Evolutionary conservation across 2,888 invertebrate genomes (phyloP).

Genomic region (Julus scandinavius): DNA sequence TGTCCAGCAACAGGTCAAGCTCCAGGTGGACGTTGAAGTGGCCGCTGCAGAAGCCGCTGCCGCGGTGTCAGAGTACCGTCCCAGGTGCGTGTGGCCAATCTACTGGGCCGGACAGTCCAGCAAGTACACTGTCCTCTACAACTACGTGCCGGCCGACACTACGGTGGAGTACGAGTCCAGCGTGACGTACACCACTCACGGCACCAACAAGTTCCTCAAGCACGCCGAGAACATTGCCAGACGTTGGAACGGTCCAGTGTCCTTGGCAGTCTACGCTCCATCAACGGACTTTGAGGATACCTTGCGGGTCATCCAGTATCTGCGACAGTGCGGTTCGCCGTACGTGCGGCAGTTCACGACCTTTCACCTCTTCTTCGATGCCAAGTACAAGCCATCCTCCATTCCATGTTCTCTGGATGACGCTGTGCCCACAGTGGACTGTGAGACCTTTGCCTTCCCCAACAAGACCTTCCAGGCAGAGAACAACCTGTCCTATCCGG

Average conservation of each 20-base stretch:
- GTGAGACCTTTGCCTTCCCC: background rate
- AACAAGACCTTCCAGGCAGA: conserved; percentile 72
- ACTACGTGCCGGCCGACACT: conserved; percentile 77
- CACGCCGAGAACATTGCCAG: conserved; percentile 86
- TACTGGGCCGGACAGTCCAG: conserved; percentile 73
- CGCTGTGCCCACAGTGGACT: background rate
- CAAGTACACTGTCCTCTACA: conserved; percentile 89
- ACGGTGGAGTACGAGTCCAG: conserved; percentile 80
- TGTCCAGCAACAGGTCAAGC: conserved; percentile 52
- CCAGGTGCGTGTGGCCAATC: conserved; percentile 50
- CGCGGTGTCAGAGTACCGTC: background rate
- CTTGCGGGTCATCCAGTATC: conserved; percentile 81
- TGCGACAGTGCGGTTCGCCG: conserved; percentile 78
- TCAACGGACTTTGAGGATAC: conserved; percentile 83
- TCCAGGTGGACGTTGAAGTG: background rate
- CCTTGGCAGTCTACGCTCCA: conserved; percentile 87
- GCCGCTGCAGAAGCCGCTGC: background rate
- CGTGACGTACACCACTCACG: conserved; percentile 92
- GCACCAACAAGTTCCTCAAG: conserved; percentile 90
- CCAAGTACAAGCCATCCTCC: conserved; percentile 78
- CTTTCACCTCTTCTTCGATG: conserved; percentile 89
- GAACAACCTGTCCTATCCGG: conserved; percentile 85
- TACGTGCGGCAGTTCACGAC: conserved; percentile 82
- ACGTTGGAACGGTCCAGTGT: conserved; percentile 88
- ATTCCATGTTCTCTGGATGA: conserved; percentile 52